Conservation (phyloP, 2,797 vertebrate species). For the Alfaro cultratus region DNA sequence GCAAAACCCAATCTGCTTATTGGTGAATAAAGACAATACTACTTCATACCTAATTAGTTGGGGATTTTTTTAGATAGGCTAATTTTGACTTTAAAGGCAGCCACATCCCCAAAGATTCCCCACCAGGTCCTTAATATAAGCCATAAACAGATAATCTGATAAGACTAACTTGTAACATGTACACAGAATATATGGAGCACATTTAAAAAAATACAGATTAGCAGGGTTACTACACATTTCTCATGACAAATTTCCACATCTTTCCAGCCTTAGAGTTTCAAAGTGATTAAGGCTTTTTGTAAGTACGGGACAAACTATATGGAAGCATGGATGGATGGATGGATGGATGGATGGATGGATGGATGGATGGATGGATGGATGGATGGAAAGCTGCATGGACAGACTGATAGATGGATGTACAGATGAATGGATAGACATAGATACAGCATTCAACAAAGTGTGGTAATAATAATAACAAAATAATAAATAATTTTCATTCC, state of each 20-base stretch:
- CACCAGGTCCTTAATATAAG: not conserved
- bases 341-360: not conserved
- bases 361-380: not conserved
- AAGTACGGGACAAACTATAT: not conserved
- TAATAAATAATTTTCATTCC: not conserved
- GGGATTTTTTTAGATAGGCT: not conserved
- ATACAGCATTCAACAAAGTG: not conserved
- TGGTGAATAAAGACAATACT: not conserved
- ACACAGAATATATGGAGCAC: no score
- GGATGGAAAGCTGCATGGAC: no score
- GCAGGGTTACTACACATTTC: not conserved
- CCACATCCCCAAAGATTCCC: not conserved
- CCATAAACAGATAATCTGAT: not conserved
- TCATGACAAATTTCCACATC: not conserved
- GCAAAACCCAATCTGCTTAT: not conserved
- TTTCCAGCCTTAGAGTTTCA: not conserved
- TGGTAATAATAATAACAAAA: not conserved
- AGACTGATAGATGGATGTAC: not conserved
- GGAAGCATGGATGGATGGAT: not conserved
- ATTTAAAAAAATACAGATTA: not conserved
- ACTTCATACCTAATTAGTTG: not conserved
- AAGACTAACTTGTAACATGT: not conserved
- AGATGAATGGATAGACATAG: not conserved
- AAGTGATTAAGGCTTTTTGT: no score
- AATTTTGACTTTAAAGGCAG: not conserved